Percentiles rank a stretch among this genome's conserved stretches.
Evolutionary conservation across 2,797 vertebrate species (phyloP).

Genomic region (Epinephelus awoara): DNA sequence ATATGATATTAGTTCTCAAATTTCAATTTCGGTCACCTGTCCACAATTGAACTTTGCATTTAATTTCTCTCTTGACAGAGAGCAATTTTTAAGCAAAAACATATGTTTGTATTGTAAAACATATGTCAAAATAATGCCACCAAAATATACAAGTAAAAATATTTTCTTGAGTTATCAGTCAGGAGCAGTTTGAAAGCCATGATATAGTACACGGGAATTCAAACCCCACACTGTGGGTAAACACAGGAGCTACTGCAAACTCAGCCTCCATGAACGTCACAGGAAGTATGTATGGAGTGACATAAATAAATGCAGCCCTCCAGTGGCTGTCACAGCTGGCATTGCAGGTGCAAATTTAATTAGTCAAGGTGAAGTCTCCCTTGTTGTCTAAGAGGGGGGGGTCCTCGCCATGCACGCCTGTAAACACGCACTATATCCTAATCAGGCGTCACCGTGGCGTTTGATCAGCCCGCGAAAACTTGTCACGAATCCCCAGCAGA

Average conservation of each 20-base stretch:
- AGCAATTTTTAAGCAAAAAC: not conserved
- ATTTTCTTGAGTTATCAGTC: slow-evolving; percentile 2
- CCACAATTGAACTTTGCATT: not conserved
- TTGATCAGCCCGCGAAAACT: slow-evolving; percentile 95
- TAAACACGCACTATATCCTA: slow-evolving; percentile 94
- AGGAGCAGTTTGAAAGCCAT: slow-evolving; percentile 22
- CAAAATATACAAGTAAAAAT: not conserved
- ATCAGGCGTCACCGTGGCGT: slow-evolving; percentile 94
- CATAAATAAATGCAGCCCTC: slow-evolving; percentile 86
- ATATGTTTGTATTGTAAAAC: not conserved
- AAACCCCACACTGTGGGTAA: slow-evolving; percentile 62
- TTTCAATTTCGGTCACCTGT: not conserved
- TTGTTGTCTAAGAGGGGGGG: slow-evolving; percentile 86
- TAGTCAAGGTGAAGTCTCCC: slow-evolving; percentile 92
- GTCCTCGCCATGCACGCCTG: slow-evolving; percentile 90
- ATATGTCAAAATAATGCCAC: not conserved
- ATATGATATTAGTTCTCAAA: too few relatives aligned
- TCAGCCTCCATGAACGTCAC: slow-evolving; percentile 81
- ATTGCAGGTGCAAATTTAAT: slow-evolving; percentile 97
- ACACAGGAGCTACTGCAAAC: slow-evolving; percentile 64
- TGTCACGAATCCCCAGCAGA: slow-evolving; percentile 95
- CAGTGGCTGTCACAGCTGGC: slow-evolving; percentile 90
- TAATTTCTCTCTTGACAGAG: not conserved
- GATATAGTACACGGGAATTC: slow-evolving; percentile 2
- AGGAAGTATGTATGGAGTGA: slow-evolving; percentile 83